Conservation (phyloP, 2,888 invertebrate species). For the Scotopteryx bipunctaria region DNA sequence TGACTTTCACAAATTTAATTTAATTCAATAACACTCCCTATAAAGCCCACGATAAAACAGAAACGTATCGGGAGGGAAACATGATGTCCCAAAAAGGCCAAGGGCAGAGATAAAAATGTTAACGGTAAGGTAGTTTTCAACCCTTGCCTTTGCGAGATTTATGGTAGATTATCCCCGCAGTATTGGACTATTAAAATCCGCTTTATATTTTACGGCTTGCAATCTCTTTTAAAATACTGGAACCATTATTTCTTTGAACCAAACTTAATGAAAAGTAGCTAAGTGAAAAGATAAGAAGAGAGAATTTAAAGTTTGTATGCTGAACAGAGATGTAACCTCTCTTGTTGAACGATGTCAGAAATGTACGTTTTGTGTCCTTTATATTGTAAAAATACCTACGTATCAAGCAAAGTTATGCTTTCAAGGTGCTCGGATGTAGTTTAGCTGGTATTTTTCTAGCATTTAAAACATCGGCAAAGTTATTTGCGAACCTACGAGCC, state of each 20-base stretch:
- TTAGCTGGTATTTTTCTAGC: no score
- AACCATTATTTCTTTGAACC: conserved; percentile 32
- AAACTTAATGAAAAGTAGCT: conserved; percentile 31
- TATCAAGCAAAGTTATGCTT: no score
- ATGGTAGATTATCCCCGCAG: conserved; percentile 53
- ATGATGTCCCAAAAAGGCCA: conserved; percentile 51
- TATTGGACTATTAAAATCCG: conserved; percentile 52
- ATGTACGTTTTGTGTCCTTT: no score
- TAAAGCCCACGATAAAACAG: conserved; percentile 43
- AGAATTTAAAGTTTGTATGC: conserved; percentile 10
- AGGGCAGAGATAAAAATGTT: conserved; percentile 59
- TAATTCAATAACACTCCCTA: conserved; percentile 24
- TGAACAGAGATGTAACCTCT: background rate
- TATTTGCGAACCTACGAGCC: no score
- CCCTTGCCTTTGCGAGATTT: conserved; percentile 55
- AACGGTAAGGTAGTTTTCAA: conserved; percentile 57
- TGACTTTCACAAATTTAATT: background rate
- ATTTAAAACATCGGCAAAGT: no score
- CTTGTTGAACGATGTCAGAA: conserved; percentile 1
- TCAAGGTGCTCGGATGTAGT: no score
- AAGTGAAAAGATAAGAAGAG: conserved; percentile 8
- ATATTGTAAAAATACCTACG: no score
- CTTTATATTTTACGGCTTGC: conserved; percentile 49
- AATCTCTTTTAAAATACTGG: conserved; percentile 41
- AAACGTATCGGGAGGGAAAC: conserved; percentile 44